Evolutionary conservation across 2,113 vertebrate species (phyloP), one percentile per base, ranked within the genome.

Genomic region (Nannospalax galili): DNA sequence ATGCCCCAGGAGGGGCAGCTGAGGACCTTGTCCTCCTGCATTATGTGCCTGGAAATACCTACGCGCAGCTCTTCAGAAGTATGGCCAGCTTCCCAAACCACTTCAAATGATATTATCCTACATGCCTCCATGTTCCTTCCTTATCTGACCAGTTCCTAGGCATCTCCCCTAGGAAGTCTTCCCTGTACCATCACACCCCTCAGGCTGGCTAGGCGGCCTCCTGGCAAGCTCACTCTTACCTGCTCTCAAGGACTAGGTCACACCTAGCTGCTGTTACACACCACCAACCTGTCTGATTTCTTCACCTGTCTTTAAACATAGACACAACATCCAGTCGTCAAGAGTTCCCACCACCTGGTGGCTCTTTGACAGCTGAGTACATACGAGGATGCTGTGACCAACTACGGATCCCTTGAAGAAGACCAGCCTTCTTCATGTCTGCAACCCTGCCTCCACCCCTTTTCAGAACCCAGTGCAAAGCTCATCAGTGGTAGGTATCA

Each of bases 1-100:
- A 52, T 26, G 26, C 16, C 11, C 1, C 7, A 11, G 0, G 7
- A 2, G 2, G 3, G 14, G n/a, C 15, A 5, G 4, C 10, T 1
- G 19, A 10, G 6, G 7, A 11, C 4, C 12, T 40, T 70, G 17
- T 20, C 58, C 12, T 84, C 12, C 32, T 30, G 7, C 2, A 56
- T 17, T 42, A 7, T 17, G 24, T 24, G 12, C n/a, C 32, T 60
- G 19, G 11, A 30, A 17, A n/a, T 22, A 10, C 17, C 52, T 7
- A 2, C 0, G 0, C 45, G 67, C 64, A 12, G 48, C 40, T 37
- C 62, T 16, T 56, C 15, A 65, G 20, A 35, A 42, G 26, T 3
- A 9, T 3, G 7, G 22, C 11, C 14, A 1, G 64, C 4, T 84
- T 70, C 48, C 28, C 64, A 60, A 35, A 3, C 67, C 11, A 1